Evolutionary conservation across 1,140 invertebrate species (phyloP).

Genomic region (Arctopsyche grandis): DNA sequence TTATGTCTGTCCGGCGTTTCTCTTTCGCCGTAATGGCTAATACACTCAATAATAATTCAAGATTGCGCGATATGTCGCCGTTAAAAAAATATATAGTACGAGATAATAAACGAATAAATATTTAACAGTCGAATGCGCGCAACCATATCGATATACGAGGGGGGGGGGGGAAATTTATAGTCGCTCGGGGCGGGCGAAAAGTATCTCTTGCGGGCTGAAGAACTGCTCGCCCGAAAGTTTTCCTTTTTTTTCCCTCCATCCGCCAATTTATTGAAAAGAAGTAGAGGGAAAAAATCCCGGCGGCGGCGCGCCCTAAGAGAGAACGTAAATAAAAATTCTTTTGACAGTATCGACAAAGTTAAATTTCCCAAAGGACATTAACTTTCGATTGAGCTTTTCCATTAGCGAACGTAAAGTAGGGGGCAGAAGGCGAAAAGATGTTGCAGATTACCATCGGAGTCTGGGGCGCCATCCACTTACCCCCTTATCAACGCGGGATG

Average conservation of each 20-base stretch:
- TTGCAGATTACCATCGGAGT: constrained; percentile 43
- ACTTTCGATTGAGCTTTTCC: constrained; percentile 55
- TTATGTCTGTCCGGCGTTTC: not conserved
- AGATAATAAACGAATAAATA: constrained; percentile 34
- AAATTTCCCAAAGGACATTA: constrained; percentile 56
- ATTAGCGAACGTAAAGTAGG: constrained; percentile 48
- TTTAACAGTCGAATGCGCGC: constrained; percentile 31
- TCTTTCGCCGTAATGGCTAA: constrained; percentile 20
- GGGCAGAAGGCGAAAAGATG: constrained; percentile 49
- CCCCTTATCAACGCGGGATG: constrained; percentile 47
- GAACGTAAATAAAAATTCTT: constrained; percentile 55
- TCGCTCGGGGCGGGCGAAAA: constrained; percentile 29
- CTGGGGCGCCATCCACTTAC: constrained; percentile 44
- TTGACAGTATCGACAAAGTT: constrained; percentile 55
- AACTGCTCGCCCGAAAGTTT: constrained; percentile 37
- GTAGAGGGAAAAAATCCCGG: constrained; percentile 37
- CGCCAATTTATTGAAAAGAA: constrained; percentile 53
- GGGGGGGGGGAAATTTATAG: constrained; percentile 18
- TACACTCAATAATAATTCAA: constrained; percentile 30
- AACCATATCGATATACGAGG: constrained; percentile 24
- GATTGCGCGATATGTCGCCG: constrained; percentile 25
- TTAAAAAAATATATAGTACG: constrained; percentile 25
- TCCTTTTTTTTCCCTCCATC: constrained; percentile 1
- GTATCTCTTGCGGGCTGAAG: constrained; percentile 22
- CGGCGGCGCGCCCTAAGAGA: constrained; percentile 35